A percentile compares a stretch with the other conserved stretches of the same genome.
Conservation (phyloP, 1,140 invertebrate species). For the Drepana arcuata region DNA sequence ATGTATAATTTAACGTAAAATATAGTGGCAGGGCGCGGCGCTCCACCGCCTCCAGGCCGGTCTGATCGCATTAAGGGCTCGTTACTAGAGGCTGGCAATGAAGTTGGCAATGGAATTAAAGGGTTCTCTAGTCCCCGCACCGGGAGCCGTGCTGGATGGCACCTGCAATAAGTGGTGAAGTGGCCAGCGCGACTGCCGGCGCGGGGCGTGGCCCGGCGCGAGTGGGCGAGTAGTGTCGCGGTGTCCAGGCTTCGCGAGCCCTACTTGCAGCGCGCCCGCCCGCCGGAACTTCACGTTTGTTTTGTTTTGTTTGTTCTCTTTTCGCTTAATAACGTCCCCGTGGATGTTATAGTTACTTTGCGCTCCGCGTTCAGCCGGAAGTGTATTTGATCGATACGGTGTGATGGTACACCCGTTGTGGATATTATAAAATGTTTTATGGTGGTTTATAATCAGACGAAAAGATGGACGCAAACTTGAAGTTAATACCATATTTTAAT, state of each 20-base stretch:
- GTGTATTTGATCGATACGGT: slow-evolving; percentile 31
- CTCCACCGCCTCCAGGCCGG: slow-evolving; percentile 8
- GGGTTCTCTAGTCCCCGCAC: neutral
- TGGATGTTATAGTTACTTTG: slow-evolving; percentile 36
- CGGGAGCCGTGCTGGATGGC: neutral
- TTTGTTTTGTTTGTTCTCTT: slow-evolving; percentile 62
- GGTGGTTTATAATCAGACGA: slow-evolving; percentile 37
- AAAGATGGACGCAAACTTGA: slow-evolving; percentile 56
- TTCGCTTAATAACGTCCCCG: slow-evolving; percentile 47
- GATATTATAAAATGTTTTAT: slow-evolving; percentile 36
- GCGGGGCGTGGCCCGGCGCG: too few species aligned
- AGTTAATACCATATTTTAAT: slow-evolving; percentile 54
- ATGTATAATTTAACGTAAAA: slow-evolving; percentile 69
- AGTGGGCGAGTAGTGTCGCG: slow-evolving; percentile 2
- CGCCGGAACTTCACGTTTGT: slow-evolving; percentile 56
- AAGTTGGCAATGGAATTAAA: too few species aligned
- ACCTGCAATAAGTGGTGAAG: neutral
- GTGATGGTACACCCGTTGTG: slow-evolving; percentile 26
- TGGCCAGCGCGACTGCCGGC: slow-evolving; percentile 17
- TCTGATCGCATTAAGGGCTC: neutral
- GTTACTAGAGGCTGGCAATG: neutral
- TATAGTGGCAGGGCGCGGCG: slow-evolving; percentile 38
- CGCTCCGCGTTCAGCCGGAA: slow-evolving; percentile 31
- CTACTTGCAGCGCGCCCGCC: slow-evolving; percentile 8
- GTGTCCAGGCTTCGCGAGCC: neutral